Conservation (phyloP, 2,888 invertebrate species). For the Capitulum mitella region DNA sequence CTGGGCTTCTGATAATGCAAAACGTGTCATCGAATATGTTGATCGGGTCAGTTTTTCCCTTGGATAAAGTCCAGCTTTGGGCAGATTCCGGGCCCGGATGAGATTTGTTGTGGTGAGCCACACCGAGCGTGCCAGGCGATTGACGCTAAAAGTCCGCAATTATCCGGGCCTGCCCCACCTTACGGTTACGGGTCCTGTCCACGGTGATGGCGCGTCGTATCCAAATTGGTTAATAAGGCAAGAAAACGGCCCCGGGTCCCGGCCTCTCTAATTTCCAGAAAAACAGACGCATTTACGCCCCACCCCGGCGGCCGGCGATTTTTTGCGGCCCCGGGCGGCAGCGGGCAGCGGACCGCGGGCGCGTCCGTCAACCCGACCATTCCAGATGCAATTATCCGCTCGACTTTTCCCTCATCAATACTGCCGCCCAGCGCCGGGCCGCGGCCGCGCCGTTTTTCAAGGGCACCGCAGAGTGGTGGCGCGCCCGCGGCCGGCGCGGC, state of each 20-base stretch:
- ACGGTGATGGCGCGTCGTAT: not conserved
- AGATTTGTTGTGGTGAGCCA: no score
- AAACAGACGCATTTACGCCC: not conserved
- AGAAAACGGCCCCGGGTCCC: not conserved
- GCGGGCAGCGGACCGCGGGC: not conserved
- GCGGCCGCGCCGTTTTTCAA: not conserved
- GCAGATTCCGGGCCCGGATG: no score
- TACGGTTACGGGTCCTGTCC: not conserved
- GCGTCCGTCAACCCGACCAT: no score
- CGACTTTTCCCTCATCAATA: not conserved
- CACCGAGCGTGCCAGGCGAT: no score
- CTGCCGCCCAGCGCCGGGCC: not conserved
- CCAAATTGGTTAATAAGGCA: constrained; percentile 11
- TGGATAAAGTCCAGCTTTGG: no score
- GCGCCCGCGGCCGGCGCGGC: no score
- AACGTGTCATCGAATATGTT: no score
- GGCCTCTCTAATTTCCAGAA: not conserved
- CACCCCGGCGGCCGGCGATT: not conserved
- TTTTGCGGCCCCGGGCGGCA: not conserved
- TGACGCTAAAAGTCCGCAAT: not conserved
- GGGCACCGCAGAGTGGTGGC: no score
- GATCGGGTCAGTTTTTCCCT: no score
- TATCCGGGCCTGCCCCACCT: not conserved
- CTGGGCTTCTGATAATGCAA: no score
- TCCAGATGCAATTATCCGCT: constrained; percentile 1